Conservation (phyloP, 2,113 vertebrate genomes). For the Pleuronectes platessa region DNA sequence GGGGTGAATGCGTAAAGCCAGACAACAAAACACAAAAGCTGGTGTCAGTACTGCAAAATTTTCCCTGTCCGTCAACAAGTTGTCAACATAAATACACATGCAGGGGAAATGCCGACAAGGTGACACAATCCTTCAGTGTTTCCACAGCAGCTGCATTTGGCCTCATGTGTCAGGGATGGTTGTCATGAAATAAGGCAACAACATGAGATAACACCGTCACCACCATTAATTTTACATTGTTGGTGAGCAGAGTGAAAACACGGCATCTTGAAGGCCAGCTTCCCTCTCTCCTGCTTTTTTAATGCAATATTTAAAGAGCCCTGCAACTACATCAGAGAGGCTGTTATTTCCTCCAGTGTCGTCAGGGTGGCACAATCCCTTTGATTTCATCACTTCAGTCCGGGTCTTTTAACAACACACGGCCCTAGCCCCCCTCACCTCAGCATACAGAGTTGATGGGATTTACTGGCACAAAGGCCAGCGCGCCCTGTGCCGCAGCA, state of each 20-base stretch:
- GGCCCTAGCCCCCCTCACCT: slow-evolving; percentile 22
- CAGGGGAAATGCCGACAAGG: slow-evolving; percentile 15
- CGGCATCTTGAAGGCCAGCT: neutral
- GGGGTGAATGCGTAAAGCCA: slow-evolving; percentile 9
- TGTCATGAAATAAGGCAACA: slow-evolving; percentile 1
- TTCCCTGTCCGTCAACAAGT: slow-evolving; percentile 52
- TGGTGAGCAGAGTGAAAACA: neutral
- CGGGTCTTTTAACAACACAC: slow-evolving; percentile 15
- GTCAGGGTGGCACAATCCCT: slow-evolving; percentile 44
- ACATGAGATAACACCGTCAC: neutral
- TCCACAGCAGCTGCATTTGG: slow-evolving; percentile 23
- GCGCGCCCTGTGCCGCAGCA: slow-evolving; percentile 12
- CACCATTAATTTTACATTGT: neutral
- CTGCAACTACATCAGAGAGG: slow-evolving; percentile 21
- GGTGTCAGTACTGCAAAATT: slow-evolving; percentile 18
- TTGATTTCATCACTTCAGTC: slow-evolving; percentile 64
- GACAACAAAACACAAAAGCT: neutral
- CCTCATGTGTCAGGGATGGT: neutral
- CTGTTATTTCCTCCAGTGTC: slow-evolving; percentile 59
- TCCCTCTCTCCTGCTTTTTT: neutral
- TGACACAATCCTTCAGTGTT: slow-evolving; percentile 34
- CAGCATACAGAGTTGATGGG: slow-evolving; percentile 43
- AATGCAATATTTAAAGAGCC: slow-evolving; percentile 32
- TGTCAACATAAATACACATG: slow-evolving; percentile 15
- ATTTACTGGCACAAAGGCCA: slow-evolving; percentile 28